Conservation (phyloP, 2,888 invertebrate genomes). For the Mythimna ferrago region DNA sequence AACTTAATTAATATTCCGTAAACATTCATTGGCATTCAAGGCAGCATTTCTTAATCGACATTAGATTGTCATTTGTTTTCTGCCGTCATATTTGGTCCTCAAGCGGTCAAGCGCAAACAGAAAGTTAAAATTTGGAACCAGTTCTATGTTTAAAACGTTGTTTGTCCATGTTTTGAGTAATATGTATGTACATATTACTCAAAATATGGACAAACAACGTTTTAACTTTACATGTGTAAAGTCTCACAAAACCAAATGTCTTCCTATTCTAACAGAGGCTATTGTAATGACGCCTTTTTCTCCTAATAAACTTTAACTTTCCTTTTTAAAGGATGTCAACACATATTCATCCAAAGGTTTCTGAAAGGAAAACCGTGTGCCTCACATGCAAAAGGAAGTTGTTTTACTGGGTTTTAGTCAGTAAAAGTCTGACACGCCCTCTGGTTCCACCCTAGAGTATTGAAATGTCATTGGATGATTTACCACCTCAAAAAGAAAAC, state of each 20-base stretch:
- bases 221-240: too few species aligned
- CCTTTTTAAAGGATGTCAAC: background rate
- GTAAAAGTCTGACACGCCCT: too few species aligned
- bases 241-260: background rate
- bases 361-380: too few species aligned
- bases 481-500: too few species aligned
- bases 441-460: too few species aligned
- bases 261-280: background rate
- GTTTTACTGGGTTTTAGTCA: too few species aligned
- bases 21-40: slow-evolving; percentile 40
- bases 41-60: slow-evolving; percentile 32
- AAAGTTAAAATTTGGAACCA: slow-evolving; percentile 7
- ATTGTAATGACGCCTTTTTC: background rate
- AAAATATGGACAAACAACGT: background rate
- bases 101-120: background rate
- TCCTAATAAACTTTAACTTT: background rate
- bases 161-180: background rate
- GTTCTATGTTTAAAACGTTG: background rate
- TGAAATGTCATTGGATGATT: too few species aligned
- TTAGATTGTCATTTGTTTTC: slow-evolving; percentile 25
- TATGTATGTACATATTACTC: background rate
- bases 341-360: background rate
- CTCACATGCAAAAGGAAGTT: too few species aligned
- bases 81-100: slow-evolving; percentile 4
- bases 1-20: slow-evolving; percentile 18